Evolutionary conservation across 1,140 invertebrate species (phyloP).

Genomic region (Atta texana): DNA sequence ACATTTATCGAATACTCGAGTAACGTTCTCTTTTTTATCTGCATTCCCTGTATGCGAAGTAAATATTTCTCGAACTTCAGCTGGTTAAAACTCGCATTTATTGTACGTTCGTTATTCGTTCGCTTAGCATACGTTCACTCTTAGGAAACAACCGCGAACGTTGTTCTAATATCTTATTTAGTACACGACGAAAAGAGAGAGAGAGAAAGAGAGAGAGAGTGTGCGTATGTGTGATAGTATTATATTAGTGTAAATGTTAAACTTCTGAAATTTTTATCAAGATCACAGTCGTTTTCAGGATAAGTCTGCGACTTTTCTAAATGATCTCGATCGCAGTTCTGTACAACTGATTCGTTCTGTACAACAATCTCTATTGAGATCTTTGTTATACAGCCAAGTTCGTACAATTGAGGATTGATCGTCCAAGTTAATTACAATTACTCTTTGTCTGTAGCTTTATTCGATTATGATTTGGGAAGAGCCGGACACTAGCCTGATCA

Average conservation of each 20-base stretch:
- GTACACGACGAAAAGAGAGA: slow-evolving; percentile 15
- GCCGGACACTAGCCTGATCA: neutral
- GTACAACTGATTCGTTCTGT: neutral
- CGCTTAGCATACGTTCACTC: neutral
- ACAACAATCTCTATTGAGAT: slow-evolving; percentile 13
- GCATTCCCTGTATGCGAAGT: neutral
- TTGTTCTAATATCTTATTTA: slow-evolving; percentile 47
- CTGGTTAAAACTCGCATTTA: neutral
- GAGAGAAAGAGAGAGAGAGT: neutral
- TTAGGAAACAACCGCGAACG: slow-evolving; percentile 20
- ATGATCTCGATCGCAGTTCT: slow-evolving; percentile 42
- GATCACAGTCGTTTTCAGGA: slow-evolving; percentile 2
- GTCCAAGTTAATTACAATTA: neutral
- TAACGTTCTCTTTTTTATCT: neutral
- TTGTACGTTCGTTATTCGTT: slow-evolving; percentile 3
- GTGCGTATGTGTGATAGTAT: slow-evolving; percentile 18
- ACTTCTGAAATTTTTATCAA: slow-evolving; percentile 17
- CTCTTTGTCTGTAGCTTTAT: neutral
- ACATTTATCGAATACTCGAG: neutral
- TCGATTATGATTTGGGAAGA: neutral
- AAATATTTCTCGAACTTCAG: neutral
- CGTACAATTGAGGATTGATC: neutral
- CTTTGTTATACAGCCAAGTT: neutral
- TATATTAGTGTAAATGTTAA: slow-evolving; percentile 33
- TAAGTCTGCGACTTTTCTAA: slow-evolving; percentile 3